Evolutionary conservation across 2,888 invertebrate genomes (phyloP), one percentile per base, ranked within the genome.

Genomic region (Arenicola marina): DNA sequence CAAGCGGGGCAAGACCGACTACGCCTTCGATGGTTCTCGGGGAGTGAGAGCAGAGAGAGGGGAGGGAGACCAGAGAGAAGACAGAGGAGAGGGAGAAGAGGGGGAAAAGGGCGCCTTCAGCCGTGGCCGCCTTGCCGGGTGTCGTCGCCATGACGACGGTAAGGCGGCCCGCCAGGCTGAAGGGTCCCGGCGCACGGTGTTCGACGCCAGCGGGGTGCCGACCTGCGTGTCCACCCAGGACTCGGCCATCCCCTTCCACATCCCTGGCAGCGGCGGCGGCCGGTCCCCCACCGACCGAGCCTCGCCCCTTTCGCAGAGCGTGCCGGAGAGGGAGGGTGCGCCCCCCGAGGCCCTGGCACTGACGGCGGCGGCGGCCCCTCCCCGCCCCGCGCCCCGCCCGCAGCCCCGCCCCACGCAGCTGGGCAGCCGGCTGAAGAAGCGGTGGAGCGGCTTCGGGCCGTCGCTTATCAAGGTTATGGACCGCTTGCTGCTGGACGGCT

Each of bases 381-480:
- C 26, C 26, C 48, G 7, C 7, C 24, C 48, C 11, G 26, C 11
- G 26, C 7, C 48, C 7, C 38, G 18, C 18, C 11, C 38, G 11
- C 11, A 18, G 18, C 11, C 11, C 11, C 48, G 11, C 26, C 7
- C 48, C 15, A 11, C 7, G n/a, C 11, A 11, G 7, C 48, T 48
- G 4, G 34, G 55, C 21, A 56, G 46, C 18, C 43, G 43, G 43
- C 32, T 64, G 33, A 59, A 32, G 51, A 66, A 65, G 38, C 46
- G 67, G 2, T 65, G 63, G 62, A 64, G 70, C 59, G 59, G 57
- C 54, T 64, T 69, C 38, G 70, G 66, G 18, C 45, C 62, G 18
- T 34, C 32, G 38, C 63, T 70, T 51, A 53, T 70, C 43, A 64
- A 59, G 26, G 44, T 69, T 28, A 65, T 70, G 51, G 70, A 70